Conservation (phyloP, 2,113 vertebrate species). For the Spizaetus ornatus region DNA sequence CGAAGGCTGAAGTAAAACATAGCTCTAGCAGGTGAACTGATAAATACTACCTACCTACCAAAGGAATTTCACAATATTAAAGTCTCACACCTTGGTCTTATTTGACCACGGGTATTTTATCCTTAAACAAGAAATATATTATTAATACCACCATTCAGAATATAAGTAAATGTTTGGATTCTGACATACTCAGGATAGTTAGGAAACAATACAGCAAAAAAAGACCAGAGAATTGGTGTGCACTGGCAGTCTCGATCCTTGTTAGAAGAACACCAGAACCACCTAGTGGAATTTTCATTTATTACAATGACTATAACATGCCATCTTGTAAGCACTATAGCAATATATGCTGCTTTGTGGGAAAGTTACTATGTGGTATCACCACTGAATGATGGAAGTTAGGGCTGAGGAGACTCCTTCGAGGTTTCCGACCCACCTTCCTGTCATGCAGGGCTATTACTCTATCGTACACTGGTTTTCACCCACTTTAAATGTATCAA, state of each 20-base stretch:
- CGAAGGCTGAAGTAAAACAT: neutral
- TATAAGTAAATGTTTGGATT: neutral
- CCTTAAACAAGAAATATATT: neutral
- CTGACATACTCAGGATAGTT: neutral
- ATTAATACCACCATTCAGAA: neutral
- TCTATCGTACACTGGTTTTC: neutral
- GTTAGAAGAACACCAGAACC: slow-evolving; percentile 71
- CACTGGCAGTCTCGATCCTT: neutral
- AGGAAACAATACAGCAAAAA: neutral
- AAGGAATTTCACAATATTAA: neutral
- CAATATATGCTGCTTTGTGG: neutral
- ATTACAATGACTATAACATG: slow-evolving; percentile 39
- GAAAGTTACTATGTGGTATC: neutral
- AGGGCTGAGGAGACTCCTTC: neutral
- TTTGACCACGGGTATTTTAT: neutral
- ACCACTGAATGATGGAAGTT: neutral
- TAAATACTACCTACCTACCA: neutral
- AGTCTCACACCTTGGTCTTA: neutral
- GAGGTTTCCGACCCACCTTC: neutral
- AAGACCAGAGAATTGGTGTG: neutral
- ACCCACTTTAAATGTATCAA: neutral
- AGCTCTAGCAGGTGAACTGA: neutral
- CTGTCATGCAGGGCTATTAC: neutral
- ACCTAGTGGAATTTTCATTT: slow-evolving; percentile 72
- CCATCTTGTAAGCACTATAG: neutral